Base-by-base conservation (phyloP, 2,888 invertebrate species). In the Chelonus formosanus region DNA sequence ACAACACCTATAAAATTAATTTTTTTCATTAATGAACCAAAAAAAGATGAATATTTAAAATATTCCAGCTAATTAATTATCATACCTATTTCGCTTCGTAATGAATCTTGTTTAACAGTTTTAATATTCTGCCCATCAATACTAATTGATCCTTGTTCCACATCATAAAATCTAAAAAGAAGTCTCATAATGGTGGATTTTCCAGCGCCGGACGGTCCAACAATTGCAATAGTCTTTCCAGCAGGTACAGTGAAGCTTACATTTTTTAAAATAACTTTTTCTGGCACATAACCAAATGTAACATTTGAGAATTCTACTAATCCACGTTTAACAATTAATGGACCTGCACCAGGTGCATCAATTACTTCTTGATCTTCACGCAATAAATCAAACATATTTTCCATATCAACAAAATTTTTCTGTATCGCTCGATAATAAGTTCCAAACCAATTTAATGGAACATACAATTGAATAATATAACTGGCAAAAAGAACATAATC, bases 341-440 rank as follows among this genome's bases (percentile, higher is more conserved):
- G 89, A 0, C 89, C 89, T 5, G 97, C 96, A 62, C 92, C 91
- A 0, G 92, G 89, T 0, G 90, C 90, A 85, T 98, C 97, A 3
- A 90, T 87, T 34, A 98, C 90, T 86, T 98, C 97, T 62, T 92
- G 90, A 53, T 93, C 90, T 78, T 96, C 95, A 47, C 92, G 89
- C 77, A 99, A 87, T 70, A 99, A 85, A 75, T 98, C 97, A 82
- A 98, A 96, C 98, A 99, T 98, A 84, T 98, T 98, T 85, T 99
- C 98, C 98, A 98, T 98, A 80, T 99, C 98, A 20, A 98, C 91
- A 80, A 99, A 98, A 80, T 97, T 95, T 86, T 95, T 96, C 82
- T 98, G 98, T 67, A 98, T 97, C 64, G 95, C 94, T 80, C 98
- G 95, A 82, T 99, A 99, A 80, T 97, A 98, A 3, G 97, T 98